Evolutionary conservation across 2,113 vertebrate species (phyloP), one percentile per base, ranked within the genome.

Genomic region (Nothocercus nigrocapillus): DNA sequence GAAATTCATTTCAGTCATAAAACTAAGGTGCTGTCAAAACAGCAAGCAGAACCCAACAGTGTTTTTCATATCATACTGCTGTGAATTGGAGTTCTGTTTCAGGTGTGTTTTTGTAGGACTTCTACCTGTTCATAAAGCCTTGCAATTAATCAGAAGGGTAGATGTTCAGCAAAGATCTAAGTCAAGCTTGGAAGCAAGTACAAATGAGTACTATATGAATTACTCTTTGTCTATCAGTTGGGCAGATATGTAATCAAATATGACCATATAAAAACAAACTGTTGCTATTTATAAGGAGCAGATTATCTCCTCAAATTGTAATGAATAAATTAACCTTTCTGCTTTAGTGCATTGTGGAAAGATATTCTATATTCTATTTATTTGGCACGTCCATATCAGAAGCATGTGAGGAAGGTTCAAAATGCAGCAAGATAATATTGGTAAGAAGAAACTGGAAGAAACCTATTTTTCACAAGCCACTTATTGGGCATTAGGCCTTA

Each of bases 281-380:
- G 22, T n/a, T 59, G 38, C 8, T 32, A 20, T 73, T 94, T 96
- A 58, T 87, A 45, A 94, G 79, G 72, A 91, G 81, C 44, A 49
- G 81, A n/a, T 91, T 22, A 85, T 96, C 51, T 95, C 27, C 66
- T 67, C 11, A 51, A 86, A 70, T 82, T n/a, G 44, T 56, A 34
- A 62, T 73, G 42, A 94, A 93, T 90, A 96, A 68, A 83, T 32
- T 20, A 56, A 45, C 2, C 77, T 85, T 93, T 88, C 54, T 83
- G 64, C 84, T 22, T 7, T 2, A 95, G 58, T 27, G 7, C 61
- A 34, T 5, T 51, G 15, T 62, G 2, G 51, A 95, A 95, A 92
- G 81, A 59, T 30, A 66, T 3, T 2, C 30, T 3, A 2, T 64
- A 7, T 24, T 80, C 4, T 81, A 63, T 7, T 80, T 91, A n/a